phyloP scores from a whole-genome alignment of 2,888 invertebrate genomes.

The Julus scandinavius region DNA sequence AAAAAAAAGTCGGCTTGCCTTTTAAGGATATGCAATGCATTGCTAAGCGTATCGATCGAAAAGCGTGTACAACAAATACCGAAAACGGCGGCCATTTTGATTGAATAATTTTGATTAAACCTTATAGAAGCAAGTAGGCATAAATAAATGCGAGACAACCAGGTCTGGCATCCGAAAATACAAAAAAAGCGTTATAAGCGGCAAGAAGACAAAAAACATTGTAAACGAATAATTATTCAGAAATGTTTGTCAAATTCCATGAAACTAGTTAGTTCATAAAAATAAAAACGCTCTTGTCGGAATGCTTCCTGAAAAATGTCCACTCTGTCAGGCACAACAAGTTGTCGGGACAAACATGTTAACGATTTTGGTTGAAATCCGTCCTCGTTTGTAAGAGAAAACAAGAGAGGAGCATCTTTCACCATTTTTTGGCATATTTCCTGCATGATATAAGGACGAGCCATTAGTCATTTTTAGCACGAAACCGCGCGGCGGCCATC shows the following conservation, averaged over 20 bases:
- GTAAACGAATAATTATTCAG: slow-evolving; percentile 11
- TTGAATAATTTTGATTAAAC: slow-evolving; percentile 40
- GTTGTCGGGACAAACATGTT: background rate
- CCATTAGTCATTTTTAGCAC: slow-evolving; percentile 31
- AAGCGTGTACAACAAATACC: background rate
- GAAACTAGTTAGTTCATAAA: background rate
- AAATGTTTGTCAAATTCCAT: background rate
- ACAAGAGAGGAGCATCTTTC: background rate
- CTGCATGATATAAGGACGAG: background rate
- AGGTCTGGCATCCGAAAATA: background rate
- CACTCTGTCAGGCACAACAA: slow-evolving; percentile 16
- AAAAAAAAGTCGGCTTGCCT: slow-evolving; percentile 21
- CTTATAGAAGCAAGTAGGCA: slow-evolving; percentile 2
- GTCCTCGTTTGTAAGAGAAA: background rate
- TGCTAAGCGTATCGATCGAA: slow-evolving; percentile 40
- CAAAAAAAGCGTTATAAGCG: background rate
- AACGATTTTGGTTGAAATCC: background rate
- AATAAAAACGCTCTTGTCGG: slow-evolving; percentile 6
- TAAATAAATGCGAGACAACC: background rate
- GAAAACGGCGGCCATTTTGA: slow-evolving; percentile 36
- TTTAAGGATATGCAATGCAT: slow-evolving; percentile 46
- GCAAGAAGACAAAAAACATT: background rate
- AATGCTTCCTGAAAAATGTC: slow-evolving; percentile 43
- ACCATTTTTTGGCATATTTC: background rate
- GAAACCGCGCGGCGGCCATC: background rate